Conservation (phyloP, 2,888 invertebrate genomes). For the Cyclophora punctaria region DNA sequence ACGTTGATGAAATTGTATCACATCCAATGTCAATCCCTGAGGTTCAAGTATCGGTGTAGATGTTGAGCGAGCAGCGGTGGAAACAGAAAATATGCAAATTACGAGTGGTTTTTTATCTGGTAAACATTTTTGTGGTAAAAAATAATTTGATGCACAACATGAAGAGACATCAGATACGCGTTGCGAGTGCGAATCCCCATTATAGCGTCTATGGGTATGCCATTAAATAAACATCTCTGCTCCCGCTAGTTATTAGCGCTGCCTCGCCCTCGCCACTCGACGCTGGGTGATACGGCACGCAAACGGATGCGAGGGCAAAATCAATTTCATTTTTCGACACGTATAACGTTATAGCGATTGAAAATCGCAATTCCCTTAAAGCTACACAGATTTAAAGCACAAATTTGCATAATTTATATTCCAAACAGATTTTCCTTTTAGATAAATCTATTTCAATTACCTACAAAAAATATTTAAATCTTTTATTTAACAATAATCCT, state of each 20-base stretch:
- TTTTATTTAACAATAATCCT: not conserved
- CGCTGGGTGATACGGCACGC: conserved; percentile 69
- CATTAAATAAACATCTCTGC: conserved; percentile 74
- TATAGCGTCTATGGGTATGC: conserved; percentile 65
- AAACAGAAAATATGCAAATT: too few relatives aligned
- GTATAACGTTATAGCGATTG: conserved; percentile 60
- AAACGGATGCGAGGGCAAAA: conserved; percentile 61
- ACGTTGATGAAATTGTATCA: too few relatives aligned
- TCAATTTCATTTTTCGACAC: conserved; percentile 74
- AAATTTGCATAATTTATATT: conserved; percentile 19
- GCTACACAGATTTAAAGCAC: conserved; percentile 12
- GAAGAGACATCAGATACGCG: conserved; percentile 22
- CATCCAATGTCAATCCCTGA: too few relatives aligned
- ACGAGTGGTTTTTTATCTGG: not conserved
- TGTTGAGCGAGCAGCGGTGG: too few relatives aligned
- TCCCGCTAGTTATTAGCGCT: conserved; percentile 69
- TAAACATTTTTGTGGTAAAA: conserved; percentile 24
- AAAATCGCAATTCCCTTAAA: conserved; percentile 36
- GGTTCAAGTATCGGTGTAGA: too few relatives aligned
- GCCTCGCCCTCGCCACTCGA: conserved; percentile 64
- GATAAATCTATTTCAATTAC: conserved; percentile 2
- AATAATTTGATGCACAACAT: conserved; percentile 30
- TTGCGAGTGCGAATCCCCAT: conserved; percentile 48
- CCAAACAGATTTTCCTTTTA: conserved; percentile 9
- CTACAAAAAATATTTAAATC: not conserved